These are phyloP conservation scores for Cyphomyrmex costatus DNA, from an alignment of 1,140 invertebrate species.

Conservation along the genomic window DNA sequence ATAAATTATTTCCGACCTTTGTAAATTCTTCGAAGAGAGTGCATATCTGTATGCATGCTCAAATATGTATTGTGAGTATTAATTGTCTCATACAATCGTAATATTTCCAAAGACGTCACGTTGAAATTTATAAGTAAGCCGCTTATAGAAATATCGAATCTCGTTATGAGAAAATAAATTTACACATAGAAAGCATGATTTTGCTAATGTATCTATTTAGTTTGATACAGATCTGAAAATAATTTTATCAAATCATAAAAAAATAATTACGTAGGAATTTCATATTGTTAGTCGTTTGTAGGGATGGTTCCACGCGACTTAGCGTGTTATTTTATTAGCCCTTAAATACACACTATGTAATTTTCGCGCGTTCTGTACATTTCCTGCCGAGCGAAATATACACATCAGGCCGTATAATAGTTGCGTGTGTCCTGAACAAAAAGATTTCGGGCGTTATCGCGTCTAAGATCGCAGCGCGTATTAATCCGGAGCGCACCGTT, in stretches of 20 bases:
- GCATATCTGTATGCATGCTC: too few relatives aligned
- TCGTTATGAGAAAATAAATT: background rate
- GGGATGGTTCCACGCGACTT: constrained; percentile 41
- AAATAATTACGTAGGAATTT: too few relatives aligned
- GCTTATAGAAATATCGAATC: background rate
- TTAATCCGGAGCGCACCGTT: constrained; percentile 55
- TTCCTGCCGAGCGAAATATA: constrained; percentile 33
- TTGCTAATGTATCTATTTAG: too few relatives aligned
- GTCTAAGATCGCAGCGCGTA: constrained; percentile 35
- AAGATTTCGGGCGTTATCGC: constrained; percentile 39
- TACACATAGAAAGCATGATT: too few relatives aligned
- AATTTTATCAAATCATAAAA: too few relatives aligned
- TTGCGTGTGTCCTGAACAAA: constrained; percentile 56
- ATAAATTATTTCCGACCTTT: constrained; percentile 20
- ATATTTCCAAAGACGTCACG: background rate
- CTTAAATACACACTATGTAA: constrained; percentile 36
- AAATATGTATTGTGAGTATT: background rate
- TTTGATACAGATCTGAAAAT: too few relatives aligned
- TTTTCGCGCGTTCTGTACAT: constrained; percentile 10
- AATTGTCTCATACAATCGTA: background rate
- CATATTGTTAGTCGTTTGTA: background rate
- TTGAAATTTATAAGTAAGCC: background rate
- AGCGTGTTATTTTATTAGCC: constrained; percentile 52
- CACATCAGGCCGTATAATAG: constrained; percentile 40
- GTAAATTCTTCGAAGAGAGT: background rate